Evolutionary conservation across 2,888 invertebrate genomes (phyloP), one percentile per base, ranked within the genome.

Genomic region (Sminthurides aquaticus): DNA sequence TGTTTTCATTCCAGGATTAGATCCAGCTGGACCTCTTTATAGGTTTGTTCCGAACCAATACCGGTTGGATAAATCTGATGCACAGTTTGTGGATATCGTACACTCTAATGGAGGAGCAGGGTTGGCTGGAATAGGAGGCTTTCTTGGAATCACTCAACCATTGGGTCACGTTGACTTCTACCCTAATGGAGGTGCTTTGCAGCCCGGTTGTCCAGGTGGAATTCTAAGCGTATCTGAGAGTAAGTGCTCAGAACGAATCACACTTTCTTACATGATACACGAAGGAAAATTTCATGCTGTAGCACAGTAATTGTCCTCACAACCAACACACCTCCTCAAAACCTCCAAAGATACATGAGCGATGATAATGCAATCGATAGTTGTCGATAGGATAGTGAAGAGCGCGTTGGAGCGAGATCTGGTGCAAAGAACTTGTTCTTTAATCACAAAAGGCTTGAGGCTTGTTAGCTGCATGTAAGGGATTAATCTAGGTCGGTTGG

Each of bases 101-200:
- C 72, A 72, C 28, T 62, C 67, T 3, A 67, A 67, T 52, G 64
- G 60, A 8, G 72, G 70, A 0, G 56, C 58, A 22, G 60, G 66
- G 27, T 57, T 69, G 2, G 64, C 65, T 2, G 58, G 69, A 27
- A 60, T 62, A 27, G 69, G 65, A 28, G 66, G 64, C 27, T 61
- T 65, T 64, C 64, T 72, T 1, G 71, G 72, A 1, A 65, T 68
- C 27, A 60, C 49, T 34, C 68, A 72, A 15, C 61, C 69, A n/a
- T 54, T 69, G 15, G 72, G 72, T 27, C 69, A 70, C 62, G 67
- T 70, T 8, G 72, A 72, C 55, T 71, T 72, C 43, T 72, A 70
- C 52, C 71, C 72, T 0, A 66, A 68, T 34, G 70, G 70, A 3
- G 71, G 71, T 18, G 59, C 64, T 15, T 54, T 29, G 3, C 74